A percentile compares a stretch with the other conserved stretches of the same genome.
phyloP scores from a whole-genome alignment of 2,113 vertebrate genomes.

The human (Homo sapiens) region GRCh38 chr15:66148001-66148500 shows the following conservation, averaged over 20 bases:
- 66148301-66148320: background rate
- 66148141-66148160: rapidly evolving
- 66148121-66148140: background rate
- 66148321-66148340: background rate
- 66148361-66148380: background rate
- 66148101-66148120: background rate
- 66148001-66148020: background rate
- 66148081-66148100: background rate
- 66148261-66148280: background rate
- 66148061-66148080: background rate
- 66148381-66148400: background rate
- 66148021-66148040: background rate
- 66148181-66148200: background rate
- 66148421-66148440: background rate
- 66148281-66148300: background rate
- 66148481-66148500: background rate
- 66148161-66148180: background rate
- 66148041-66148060: background rate
- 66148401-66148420: background rate
- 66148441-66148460: background rate
- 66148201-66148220: background rate
- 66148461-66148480: rapidly evolving
- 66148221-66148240: background rate
- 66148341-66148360: background rate
- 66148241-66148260: background rate